Conservation (phyloP, 2,113 vertebrate species). For the Mionectes macconnelli region DNA sequence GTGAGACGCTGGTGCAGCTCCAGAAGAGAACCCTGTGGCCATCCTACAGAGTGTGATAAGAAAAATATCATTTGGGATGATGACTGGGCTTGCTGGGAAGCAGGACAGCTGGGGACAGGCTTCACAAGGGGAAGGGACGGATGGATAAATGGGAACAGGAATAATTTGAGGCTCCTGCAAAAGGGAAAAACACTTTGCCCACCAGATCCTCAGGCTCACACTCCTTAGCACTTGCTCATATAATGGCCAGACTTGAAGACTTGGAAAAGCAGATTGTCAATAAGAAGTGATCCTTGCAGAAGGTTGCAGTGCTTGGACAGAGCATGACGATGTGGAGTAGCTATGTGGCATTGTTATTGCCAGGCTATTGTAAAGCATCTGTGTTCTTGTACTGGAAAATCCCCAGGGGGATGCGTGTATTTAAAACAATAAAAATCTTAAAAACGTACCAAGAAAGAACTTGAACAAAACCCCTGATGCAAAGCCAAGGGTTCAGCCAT, state of each 20-base stretch:
- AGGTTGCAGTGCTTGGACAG: background rate
- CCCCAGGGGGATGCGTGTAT: background rate
- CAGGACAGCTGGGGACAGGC: background rate
- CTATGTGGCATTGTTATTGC: background rate
- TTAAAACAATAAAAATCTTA: background rate
- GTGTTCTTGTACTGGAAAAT: slow-evolving; percentile 8
- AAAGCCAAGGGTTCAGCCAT: background rate
- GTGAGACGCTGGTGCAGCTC: background rate
- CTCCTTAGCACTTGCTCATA: background rate
- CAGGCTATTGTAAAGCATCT: slow-evolving; percentile 48
- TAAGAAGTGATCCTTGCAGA: slow-evolving; percentile 59
- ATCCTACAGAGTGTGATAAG: background rate
- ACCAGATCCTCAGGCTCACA: background rate
- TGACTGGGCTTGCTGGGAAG: background rate
- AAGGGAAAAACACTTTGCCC: background rate
- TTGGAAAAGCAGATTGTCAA: background rate
- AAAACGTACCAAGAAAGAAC: background rate
- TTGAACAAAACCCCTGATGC: background rate
- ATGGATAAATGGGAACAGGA: background rate
- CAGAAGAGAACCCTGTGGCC: background rate
- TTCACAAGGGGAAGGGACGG: background rate
- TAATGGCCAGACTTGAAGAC: background rate
- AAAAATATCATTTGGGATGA: background rate
- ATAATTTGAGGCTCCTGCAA: background rate
- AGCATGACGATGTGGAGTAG: background rate